These are phyloP conservation scores for Pelecanoides urinatrix DNA, from an alignment of 2,113 vertebrate species.

Conservation along the genomic window DNA sequence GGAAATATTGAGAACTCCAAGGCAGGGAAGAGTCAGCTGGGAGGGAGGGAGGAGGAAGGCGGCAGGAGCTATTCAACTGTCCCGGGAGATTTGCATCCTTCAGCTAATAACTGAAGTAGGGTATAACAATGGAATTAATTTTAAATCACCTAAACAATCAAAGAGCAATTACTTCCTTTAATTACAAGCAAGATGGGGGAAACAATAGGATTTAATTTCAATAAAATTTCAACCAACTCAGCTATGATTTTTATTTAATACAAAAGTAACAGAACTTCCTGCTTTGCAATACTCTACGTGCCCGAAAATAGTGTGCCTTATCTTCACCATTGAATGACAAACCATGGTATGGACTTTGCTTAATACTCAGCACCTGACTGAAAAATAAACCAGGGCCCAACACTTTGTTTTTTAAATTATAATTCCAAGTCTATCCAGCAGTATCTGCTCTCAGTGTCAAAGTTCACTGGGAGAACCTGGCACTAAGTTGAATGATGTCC, in stretches of 20 bases:
- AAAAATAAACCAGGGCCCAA: background rate
- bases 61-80: background rate
- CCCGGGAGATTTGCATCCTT: background rate
- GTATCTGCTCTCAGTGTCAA: background rate
- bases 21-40: background rate
- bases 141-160: slow-evolving; percentile 23
- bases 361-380: background rate
- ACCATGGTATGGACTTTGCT: background rate
- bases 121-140: slow-evolving; percentile 48
- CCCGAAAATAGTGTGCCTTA: background rate
- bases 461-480: background rate
- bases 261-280: background rate
- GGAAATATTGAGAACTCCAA: background rate
- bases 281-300: background rate
- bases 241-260: background rate
- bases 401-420: background rate
- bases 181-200: background rate
- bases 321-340: background rate
- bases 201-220: slow-evolving; percentile 31
- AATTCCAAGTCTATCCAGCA: background rate
- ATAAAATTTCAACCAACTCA: background rate
- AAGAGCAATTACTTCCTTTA: slow-evolving; percentile 40
- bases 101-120: background rate
- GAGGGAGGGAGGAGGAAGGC: background rate
- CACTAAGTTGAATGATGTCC: background rate